phyloP scores from a whole-genome alignment of 2,797 vertebrate species.

The Parambassis ranga region DNA sequence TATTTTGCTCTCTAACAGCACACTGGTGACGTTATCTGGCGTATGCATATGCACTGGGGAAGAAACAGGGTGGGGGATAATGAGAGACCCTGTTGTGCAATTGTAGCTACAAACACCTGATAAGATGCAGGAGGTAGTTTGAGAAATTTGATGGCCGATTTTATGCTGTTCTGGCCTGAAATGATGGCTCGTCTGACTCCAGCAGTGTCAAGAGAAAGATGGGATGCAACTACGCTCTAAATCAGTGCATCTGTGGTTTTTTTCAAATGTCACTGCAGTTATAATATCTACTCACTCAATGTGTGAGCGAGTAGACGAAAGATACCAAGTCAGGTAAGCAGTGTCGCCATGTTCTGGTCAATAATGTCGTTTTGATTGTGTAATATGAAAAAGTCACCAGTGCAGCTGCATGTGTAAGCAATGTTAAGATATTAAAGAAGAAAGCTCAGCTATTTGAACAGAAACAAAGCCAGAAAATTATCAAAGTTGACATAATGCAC shows the following conservation, averaged over 20 bases:
- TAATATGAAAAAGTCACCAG: too few species aligned
- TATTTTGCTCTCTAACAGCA: constrained; percentile 24
- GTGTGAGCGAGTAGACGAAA: background rate
- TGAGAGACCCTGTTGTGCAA: constrained; percentile 1
- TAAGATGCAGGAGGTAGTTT: constrained; percentile 17
- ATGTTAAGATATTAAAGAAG: too few species aligned
- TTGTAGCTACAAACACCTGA: constrained; percentile 24
- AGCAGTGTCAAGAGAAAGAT: background rate
- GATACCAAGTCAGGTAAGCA: too few species aligned
- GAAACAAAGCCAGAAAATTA: background rate
- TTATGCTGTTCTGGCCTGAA: constrained; percentile 1
- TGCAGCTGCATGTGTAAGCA: too few species aligned
- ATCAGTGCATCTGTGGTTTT: background rate
- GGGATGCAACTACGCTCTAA: constrained; percentile 4
- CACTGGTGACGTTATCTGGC: constrained; percentile 16
- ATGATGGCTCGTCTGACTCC: background rate
- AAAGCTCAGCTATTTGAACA: too few species aligned
- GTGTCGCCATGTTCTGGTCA: too few species aligned
- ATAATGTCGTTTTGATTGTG: too few species aligned
- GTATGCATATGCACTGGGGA: constrained; percentile 11
- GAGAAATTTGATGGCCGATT: constrained; percentile 22
- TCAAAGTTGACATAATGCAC: background rate
- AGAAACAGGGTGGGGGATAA: constrained; percentile 19
- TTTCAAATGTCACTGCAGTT: constrained; percentile 12
- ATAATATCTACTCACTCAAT: constrained; percentile 1